Percentiles rank a stretch among this genome's conserved stretches.
Conservation (phyloP, 2,888 invertebrate genomes). For the Nebria brevicollis region DNA sequence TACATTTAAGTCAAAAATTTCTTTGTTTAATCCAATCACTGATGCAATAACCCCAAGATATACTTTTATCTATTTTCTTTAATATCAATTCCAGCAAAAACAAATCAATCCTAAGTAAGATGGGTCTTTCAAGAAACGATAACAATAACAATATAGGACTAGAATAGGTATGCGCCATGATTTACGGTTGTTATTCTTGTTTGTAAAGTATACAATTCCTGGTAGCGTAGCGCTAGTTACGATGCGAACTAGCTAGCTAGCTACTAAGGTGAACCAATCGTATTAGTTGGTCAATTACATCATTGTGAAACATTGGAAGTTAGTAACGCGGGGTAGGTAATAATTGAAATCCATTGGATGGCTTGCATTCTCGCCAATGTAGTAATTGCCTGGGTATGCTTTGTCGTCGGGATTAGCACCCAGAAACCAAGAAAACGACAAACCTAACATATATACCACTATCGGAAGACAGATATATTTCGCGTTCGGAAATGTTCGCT, state of each 20-base stretch:
- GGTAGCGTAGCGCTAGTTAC: background rate
- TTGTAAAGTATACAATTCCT: conserved; percentile 15
- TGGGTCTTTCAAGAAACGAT: conserved; percentile 13
- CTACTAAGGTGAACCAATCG: conserved; percentile 61
- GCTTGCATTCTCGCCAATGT: conserved; percentile 63
- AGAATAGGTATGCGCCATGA: conserved; percentile 24
- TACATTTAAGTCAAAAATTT: background rate
- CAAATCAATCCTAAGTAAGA: background rate
- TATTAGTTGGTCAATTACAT: conserved; percentile 64
- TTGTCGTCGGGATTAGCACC: conserved; percentile 32
- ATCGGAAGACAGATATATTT: background rate
- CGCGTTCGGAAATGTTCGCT: background rate
- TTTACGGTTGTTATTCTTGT: conserved; percentile 33
- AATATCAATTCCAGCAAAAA: background rate
- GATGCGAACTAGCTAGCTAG: background rate
- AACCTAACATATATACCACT: background rate
- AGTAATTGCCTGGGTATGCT: conserved; percentile 61
- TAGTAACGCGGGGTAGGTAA: conserved; percentile 59
- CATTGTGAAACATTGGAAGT: conserved; percentile 61
- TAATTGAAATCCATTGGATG: conserved; percentile 64
- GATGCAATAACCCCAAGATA: background rate
- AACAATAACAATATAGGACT: conserved; percentile 38
- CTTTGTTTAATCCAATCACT: background rate
- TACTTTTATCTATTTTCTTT: background rate
- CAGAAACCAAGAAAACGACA: conserved; percentile 13